Percentiles rank a stretch among this genome's conserved stretches.
phyloP scores from a whole-genome alignment of 2,113 vertebrate species.

The Antigone vipio region DNA sequence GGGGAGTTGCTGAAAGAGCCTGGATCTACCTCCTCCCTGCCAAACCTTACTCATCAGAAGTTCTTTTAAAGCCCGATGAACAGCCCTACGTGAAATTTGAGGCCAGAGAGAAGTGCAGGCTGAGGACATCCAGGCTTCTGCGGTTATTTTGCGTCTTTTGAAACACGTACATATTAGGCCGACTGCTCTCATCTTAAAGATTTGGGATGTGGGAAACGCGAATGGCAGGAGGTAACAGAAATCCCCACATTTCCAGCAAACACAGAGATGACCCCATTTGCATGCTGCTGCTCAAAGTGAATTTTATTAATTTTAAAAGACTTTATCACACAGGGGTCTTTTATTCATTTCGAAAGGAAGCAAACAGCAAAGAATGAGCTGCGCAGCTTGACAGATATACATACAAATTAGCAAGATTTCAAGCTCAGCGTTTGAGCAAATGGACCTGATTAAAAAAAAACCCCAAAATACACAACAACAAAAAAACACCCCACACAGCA shows the following conservation, averaged over 20 bases:
- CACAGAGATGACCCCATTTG: conserved; percentile 12
- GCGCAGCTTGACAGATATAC: background rate
- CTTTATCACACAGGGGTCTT: background rate
- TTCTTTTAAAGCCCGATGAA: background rate
- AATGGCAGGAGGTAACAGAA: background rate
- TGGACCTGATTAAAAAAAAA: background rate
- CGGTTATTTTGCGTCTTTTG: background rate
- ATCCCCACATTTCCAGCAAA: background rate
- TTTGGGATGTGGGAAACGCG: background rate
- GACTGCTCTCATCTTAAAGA: background rate
- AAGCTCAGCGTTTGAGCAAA: background rate
- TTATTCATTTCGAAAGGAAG: conserved; percentile 9
- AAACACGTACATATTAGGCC: background rate
- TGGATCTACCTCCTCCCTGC: background rate
- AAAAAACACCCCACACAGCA: background rate
- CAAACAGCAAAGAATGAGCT: background rate
- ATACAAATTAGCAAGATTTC: conserved; percentile 18
- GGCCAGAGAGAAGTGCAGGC: background rate
- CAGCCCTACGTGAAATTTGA: background rate
- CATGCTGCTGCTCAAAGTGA: background rate
- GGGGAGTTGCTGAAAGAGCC: background rate
- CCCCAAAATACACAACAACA: too few relatives aligned
- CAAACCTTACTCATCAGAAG: background rate
- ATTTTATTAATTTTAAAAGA: conserved; percentile 19
- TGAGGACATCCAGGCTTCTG: background rate